phyloP scores from a whole-genome alignment of 2,113 vertebrate genomes.

The Oncorhynchus tshawytscha region DNA sequence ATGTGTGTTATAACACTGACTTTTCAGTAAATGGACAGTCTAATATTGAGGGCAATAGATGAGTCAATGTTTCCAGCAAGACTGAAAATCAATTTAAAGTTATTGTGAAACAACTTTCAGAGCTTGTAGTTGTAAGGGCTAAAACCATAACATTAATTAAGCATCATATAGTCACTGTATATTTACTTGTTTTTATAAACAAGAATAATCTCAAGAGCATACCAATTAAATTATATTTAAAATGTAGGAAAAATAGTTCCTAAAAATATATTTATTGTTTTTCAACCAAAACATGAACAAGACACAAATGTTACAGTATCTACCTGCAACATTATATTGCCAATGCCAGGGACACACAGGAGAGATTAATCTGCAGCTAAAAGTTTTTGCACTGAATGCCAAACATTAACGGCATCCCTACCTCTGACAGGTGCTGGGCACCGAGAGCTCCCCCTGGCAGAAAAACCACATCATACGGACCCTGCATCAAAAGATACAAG shows the following conservation, averaged over 20 bases:
- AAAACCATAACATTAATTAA: no score
- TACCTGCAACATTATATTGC: background rate
- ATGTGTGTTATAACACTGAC: background rate
- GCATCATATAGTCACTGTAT: no score
- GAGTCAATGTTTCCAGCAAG: background rate
- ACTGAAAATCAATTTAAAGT: background rate
- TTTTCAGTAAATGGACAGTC: background rate
- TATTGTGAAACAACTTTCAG: background rate
- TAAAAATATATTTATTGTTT: no score
- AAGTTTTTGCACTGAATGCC: background rate
- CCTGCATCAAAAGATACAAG: conserved; percentile 66
- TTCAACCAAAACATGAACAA: no score
- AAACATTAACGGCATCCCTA: conserved; percentile 52
- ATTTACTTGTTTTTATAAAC: no score
- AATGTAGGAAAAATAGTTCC: no score
- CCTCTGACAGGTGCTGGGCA: conserved; percentile 93
- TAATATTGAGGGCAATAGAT: background rate
- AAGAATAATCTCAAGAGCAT: no score
- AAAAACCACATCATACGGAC: conserved; percentile 92
- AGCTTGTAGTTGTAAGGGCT: background rate
- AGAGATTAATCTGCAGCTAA: no score
- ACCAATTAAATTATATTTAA: no score
- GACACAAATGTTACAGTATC: background rate
- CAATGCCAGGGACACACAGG: no score
- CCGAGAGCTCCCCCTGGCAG: conserved; percentile 92